Base-by-base conservation (phyloP, 2,888 invertebrate genomes). In the Amiota communis region DNA sequence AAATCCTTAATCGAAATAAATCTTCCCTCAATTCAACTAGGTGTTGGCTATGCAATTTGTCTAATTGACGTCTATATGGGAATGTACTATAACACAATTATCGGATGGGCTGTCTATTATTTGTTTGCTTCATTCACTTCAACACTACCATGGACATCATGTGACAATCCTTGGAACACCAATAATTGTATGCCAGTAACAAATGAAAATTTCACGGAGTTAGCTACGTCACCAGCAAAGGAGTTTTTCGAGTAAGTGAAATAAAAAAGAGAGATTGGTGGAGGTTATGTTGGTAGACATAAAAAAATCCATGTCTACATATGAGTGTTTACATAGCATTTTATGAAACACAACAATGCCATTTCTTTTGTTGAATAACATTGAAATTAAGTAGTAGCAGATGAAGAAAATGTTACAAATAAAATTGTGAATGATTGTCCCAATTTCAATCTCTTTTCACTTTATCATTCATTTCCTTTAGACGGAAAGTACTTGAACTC, bases 61-160 rank as follows among this genome's bases (percentile, higher is more conserved):
- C 93, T 98, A 88, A 96, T 98, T 84, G 97, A 98, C 90, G 93
- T 98, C 88, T 98, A 98, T 91, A 95, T 95, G 93, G 96, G 96
- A 81, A 98, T 98, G 95, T 98, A 97, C 91, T 98, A 98, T 92
- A 98, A 98, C 91, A 97, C 98, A 68, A 96, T 98, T 89, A 98
- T 98, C 86, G 97, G 97, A 65, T 98, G 98, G 97, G 97, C 97
- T 63, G 94, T 97, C 71, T 97, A 97, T 91, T 97, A 97, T 90
- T 92, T 97, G 79, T 92, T 96, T 82, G 95, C 95, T 13, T 96
- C 96, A 79, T 94, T 96, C 90, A 93, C 93, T 88, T 92, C 92
- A 0, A 93, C 93, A 87, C 92, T 97, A 70, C 97, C 97, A 0
- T 97, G 97, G 97, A 95, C 95, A 72, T 93, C 93, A 79, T 97